phyloP scores from a whole-genome alignment of 1,140 invertebrate genomes.

The Caenorhabditis briggsae region DNA sequence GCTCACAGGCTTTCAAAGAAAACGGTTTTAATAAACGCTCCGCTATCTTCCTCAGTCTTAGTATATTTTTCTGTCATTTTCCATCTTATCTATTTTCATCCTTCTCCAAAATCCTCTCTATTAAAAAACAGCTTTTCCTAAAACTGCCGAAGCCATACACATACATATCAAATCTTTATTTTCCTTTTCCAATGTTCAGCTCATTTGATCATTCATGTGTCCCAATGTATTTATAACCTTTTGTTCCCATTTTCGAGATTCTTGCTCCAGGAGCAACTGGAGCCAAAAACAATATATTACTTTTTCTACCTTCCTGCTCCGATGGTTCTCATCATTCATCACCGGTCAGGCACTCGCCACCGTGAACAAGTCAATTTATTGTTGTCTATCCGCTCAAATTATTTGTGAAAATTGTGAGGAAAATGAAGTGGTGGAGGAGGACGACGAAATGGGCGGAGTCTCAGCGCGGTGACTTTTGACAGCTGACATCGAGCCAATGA shows the following conservation, averaged over 20 bases:
- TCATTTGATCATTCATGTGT: constrained; percentile 1
- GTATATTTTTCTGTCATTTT: too few relatives aligned
- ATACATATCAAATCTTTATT: background rate
- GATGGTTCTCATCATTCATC: constrained; percentile 44
- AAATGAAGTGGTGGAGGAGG: background rate
- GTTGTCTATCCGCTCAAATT: constrained; percentile 25
- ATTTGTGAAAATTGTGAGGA: constrained; percentile 27
- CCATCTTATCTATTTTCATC: background rate
- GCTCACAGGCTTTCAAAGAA: too few relatives aligned
- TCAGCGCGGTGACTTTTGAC: constrained; percentile 19
- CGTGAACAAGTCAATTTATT: constrained; percentile 25
- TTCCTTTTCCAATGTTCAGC: background rate
- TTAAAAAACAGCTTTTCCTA: background rate
- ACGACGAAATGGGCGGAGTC: background rate
- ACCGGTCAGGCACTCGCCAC: background rate
- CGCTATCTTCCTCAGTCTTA: too few relatives aligned
- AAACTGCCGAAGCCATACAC: constrained; percentile 1
- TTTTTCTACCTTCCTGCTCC: constrained; percentile 6
- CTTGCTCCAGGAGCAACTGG: too few relatives aligned
- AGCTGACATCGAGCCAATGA: constrained; percentile 39
- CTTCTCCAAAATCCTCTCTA: background rate
- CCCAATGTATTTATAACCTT: constrained; percentile 5
- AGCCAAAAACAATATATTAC: constrained; percentile 12
- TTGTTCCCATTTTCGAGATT: too few relatives aligned
- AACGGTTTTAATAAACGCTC: too few relatives aligned